phyloP scores from a whole-genome alignment of 2,113 vertebrate genomes.

The Pomatostomus ruficeps region DNA sequence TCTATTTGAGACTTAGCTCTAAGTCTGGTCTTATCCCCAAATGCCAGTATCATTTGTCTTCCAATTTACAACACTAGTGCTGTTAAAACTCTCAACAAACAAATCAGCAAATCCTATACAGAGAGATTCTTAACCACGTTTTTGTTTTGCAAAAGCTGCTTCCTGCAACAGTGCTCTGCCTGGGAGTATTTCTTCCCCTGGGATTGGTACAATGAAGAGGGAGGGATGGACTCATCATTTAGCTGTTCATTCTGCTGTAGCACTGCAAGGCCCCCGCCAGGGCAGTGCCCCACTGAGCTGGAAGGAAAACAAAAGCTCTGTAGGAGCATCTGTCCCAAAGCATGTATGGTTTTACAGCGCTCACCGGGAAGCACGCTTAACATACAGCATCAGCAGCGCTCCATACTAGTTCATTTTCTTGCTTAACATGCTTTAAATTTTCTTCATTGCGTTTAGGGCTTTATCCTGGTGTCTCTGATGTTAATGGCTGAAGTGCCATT shows the following conservation, averaged over 20 bases:
- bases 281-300: accelerated
- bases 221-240: neutral
- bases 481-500: neutral
- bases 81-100: neutral
- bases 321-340: neutral
- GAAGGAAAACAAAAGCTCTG: neutral
- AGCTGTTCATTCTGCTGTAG: neutral
- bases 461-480: conserved; percentile 16
- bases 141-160: neutral
- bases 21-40: neutral
- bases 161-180: neutral
- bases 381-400: neutral
- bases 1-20: neutral
- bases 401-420: neutral
- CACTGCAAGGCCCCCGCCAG: neutral
- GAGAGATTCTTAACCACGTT: accelerated
- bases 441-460: neutral
- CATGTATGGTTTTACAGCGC: neutral
- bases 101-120: neutral
- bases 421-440: conserved; percentile 2
- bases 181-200: neutral
- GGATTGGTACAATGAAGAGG: neutral
- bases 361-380: neutral
- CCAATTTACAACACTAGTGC: neutral
- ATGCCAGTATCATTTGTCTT: accelerated